Evolutionary conservation across 2,888 invertebrate species (phyloP), one percentile per base, ranked within the genome.

Genomic region (Neoscelio sp.): DNA sequence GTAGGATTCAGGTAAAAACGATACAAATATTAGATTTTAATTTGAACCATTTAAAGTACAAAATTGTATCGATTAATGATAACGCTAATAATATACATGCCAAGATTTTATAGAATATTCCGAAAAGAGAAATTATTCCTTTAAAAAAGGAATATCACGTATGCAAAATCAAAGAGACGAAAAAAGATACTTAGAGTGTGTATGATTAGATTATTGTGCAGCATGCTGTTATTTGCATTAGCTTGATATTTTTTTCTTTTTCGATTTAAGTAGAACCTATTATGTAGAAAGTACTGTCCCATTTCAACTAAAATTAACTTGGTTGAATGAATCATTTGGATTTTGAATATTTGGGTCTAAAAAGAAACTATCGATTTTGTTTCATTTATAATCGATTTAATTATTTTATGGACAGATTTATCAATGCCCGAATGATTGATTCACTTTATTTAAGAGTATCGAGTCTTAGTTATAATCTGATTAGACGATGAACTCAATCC

Each of bases 11-110:
- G 10, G 23, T 48, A 76, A 68, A 76, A 76, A 68, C 60, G 40
- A 68, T 23, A 64, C 46, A 50, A 64, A 77, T 77, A 62, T 77
- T 70, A 70, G 70, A 13, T 62, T 70, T 64, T 64, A 54, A 64
- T 40, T 56, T 20, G 40, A 64, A 52, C 64, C 62, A 76, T 68
- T 76, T 62, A 76, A 67, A 44, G 48, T 35, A 54, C 46, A 56
- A 13, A 48, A 68, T 60, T 58, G 42, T 38, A 26, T 7, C 23
- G 44, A 64, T 48, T 38, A 50, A 28, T 17, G 8, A 10, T 48
- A 42, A 44, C 40, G 40, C 46, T 40, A 30, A 42, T 56, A 40
- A 74, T 33, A 56, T 26, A 46, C 23, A 7, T 4, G 42, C 40
- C 20, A 54, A 64, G 38, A 10, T 62, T 64, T 33, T 50, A 17